phyloP scores from a whole-genome alignment of 1,140 invertebrate genomes.

The Caenorhabditis inopinata region DNA sequence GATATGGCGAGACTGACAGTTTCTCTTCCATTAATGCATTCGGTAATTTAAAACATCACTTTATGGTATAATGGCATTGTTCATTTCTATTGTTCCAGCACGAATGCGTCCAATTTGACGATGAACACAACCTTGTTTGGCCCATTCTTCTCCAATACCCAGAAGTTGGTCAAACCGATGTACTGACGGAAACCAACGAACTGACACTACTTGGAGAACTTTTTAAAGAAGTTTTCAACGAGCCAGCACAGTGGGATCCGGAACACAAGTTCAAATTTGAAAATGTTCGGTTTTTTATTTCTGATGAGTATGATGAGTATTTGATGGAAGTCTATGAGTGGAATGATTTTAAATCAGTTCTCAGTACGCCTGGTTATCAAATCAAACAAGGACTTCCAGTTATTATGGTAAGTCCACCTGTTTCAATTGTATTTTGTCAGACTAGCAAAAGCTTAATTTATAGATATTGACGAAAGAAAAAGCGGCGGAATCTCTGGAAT shows the following conservation, averaged over 20 bases:
- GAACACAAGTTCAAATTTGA: conserved; percentile 51
- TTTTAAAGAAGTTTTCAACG: conserved; percentile 49
- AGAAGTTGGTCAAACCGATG: conserved; percentile 71
- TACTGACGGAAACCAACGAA: conserved; percentile 65
- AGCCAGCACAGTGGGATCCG: conserved; percentile 57
- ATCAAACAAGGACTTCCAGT: conserved; percentile 53
- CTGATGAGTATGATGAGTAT: conserved; percentile 34
- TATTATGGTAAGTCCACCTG: conserved; percentile 54
- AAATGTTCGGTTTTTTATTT: conserved; percentile 54
- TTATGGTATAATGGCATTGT: no score
- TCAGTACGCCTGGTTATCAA: conserved; percentile 45
- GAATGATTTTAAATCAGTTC: conserved; percentile 41
- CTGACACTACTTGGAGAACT: conserved; percentile 44
- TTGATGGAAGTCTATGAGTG: conserved; percentile 52
- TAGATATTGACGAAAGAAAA: not conserved
- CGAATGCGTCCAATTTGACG: conserved; percentile 70
- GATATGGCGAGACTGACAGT: conserved; percentile 41
- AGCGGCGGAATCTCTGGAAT: not conserved
- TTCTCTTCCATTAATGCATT: not conserved
- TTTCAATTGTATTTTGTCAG: no score
- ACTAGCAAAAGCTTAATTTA: no score
- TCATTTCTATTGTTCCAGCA: not conserved
- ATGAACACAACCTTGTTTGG: conserved; percentile 74
- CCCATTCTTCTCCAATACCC: conserved; percentile 78
- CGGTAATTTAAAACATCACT: conserved; percentile 5